Evolutionary conservation across 2,113 vertebrate species (phyloP), one percentile per base, ranked within the genome.

Genomic region (Glaucomys volans): DNA sequence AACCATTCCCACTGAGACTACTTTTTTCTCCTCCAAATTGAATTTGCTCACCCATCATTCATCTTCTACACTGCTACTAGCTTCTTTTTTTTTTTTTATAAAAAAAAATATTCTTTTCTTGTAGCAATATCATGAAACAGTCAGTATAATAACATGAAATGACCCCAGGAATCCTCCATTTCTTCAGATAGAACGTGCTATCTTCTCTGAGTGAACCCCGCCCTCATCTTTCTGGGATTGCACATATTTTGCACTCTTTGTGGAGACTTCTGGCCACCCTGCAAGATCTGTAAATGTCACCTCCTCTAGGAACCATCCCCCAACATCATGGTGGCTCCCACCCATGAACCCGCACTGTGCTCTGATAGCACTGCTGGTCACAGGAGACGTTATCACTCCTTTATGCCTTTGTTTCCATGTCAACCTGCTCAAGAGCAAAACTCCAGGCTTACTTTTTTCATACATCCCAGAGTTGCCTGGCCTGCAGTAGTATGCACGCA

Each of bases 341-440:
- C n/a, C 59, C 8, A 0, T 17, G 24, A 71, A 17, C 64, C 59
- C 44, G 37, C 57, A 28, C 35, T 11, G 24, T 72, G 4, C 30
- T 32, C 8, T 5, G 0, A 35, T 14, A 14, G 22, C 17, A 75
- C 6, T 1, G 0, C 13, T 37, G 3, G 9, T 12, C 40, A 13
- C 7, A 4, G 35, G 28, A n/a, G 17, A 8, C 26, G 26, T 18
- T 52, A 5, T 32, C 35, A 8, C 16, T 59, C n/a, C 35, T 17
- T 20, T 85, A 37, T 40, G 5, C 14, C 14, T 71, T n/a, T 64
- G 30, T 64, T 28, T 96, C 47, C 28, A 8, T 30, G 24, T 59
- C 32, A 35, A 35, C 47, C 40, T 52, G 44, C 59, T 81, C 32
- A 8, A 62, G 30, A 54, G 74, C 52, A 81, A 77, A 75, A 47